Percentiles rank a stretch among this genome's conserved stretches.
Evolutionary conservation across 2,797 vertebrate species (phyloP).

Genomic region (Neosalanx taihuensis): DNA sequence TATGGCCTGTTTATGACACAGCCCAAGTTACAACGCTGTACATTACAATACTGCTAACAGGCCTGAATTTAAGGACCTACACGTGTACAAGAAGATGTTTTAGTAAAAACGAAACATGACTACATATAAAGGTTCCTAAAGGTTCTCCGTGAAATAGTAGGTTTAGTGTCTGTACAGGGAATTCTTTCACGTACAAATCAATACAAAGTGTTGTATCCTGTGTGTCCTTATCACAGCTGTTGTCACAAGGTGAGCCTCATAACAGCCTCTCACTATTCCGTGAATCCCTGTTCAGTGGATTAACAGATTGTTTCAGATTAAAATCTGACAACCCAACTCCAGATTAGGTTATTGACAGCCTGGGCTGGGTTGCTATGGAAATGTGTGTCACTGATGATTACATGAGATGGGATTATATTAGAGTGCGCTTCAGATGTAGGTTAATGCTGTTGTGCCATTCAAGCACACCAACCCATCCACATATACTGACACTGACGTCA

Average conservation of each 20-base stretch:
- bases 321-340: conserved; percentile 17
- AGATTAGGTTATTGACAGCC: conserved; percentile 36
- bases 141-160: too few species aligned
- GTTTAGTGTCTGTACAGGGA: too few species aligned
- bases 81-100: too few species aligned
- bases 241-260: not conserved
- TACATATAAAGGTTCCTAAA: too few species aligned
- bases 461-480: not conserved
- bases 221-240: not conserved
- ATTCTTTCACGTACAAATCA: too few species aligned
- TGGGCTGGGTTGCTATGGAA: conserved; percentile 39
- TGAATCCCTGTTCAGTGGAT: conserved; percentile 36
- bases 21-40: too few species aligned
- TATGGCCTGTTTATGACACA: too few species aligned
- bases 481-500: not conserved
- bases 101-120: too few species aligned
- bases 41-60: too few species aligned
- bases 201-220: too few species aligned
- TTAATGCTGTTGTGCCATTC: not conserved
- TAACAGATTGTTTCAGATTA: conserved; percentile 55
- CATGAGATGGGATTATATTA: conserved; percentile 39
- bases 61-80: too few species aligned
- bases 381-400: conserved; percentile 21
- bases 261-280: conserved; percentile 37
- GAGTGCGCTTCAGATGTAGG: conserved; percentile 35